These are phyloP conservation scores for Phaonia tiefii DNA, from an alignment of 2,888 invertebrate genomes.

Conservation along the genomic window DNA sequence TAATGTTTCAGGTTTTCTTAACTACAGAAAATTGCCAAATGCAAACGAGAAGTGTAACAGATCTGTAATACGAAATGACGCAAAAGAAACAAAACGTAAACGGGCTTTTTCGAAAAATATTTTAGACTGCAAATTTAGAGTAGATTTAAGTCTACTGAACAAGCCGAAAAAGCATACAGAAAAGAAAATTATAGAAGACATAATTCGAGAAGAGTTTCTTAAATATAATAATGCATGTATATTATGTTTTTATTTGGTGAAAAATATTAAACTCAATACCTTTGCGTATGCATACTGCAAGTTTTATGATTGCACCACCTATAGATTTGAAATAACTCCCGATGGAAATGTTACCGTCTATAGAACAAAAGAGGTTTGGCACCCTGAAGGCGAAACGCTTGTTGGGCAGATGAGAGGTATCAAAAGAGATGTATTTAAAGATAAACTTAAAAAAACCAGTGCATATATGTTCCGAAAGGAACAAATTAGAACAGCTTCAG, in stretches of 20 bases:
- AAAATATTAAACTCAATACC: neutral
- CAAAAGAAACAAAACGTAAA: too few relatives aligned
- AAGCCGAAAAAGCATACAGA: too few relatives aligned
- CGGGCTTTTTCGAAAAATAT: too few relatives aligned
- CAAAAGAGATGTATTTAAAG: slow-evolving; percentile 14
- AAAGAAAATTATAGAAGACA: slow-evolving; percentile 4
- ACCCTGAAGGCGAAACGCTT: slow-evolving; percentile 11
- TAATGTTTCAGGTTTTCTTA: slow-evolving; percentile 12
- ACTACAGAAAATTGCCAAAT: slow-evolving; percentile 9
- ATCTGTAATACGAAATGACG: too few relatives aligned
- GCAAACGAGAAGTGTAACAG: too few relatives aligned
- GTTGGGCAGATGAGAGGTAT: slow-evolving; percentile 30
- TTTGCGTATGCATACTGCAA: slow-evolving; percentile 3
- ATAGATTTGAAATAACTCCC: slow-evolving; percentile 13
- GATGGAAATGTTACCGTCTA: slow-evolving; percentile 11
- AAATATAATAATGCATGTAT: slow-evolving; percentile 28
- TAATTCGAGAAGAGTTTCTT: slow-evolving; percentile 29
- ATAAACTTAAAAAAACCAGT: neutral
- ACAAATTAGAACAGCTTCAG: slow-evolving; percentile 10
- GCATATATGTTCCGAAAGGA: neutral
- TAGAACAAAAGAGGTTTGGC: slow-evolving; percentile 8
- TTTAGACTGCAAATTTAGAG: too few relatives aligned
- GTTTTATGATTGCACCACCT: slow-evolving; percentile 23
- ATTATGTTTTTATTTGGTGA: slow-evolving; percentile 5
- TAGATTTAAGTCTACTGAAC: too few relatives aligned